These are phyloP conservation scores for Chiloscyllium plagiosum DNA, from an alignment of 2,113 vertebrate species.

Conservation along the genomic window DNA sequence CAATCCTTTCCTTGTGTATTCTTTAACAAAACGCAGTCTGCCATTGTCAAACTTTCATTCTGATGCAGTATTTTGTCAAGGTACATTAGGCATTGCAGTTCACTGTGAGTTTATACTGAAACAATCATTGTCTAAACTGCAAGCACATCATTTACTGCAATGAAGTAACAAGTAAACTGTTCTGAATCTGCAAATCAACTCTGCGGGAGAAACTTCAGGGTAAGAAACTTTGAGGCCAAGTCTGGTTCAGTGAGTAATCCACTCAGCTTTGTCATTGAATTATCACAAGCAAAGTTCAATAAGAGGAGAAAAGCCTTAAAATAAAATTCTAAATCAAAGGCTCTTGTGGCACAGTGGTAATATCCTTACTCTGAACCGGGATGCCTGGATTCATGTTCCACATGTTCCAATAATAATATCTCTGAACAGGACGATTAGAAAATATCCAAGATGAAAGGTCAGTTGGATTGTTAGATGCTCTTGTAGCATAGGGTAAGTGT, in stretches of 20 bases:
- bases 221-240: not conserved
- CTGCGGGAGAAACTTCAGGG: not conserved
- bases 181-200: not conserved
- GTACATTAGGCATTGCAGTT: not conserved
- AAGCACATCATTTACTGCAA: slow-evolving; percentile 2
- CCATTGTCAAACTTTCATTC: not conserved
- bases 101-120: not conserved
- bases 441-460: no score
- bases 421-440: no score
- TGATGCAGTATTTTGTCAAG: not conserved
- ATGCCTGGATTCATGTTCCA: no score
- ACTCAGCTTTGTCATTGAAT: not conserved
- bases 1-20: not conserved
- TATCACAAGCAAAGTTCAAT: not conserved
- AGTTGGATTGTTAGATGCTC: no score
- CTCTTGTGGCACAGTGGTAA: not conserved
- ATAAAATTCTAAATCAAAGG: not conserved
- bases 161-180: not conserved
- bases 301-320: not conserved
- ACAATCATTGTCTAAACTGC: not conserved
- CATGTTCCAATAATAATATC: no score
- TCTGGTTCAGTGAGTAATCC: not conserved
- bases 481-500: no score
- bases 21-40: not conserved
- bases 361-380: no score